Evolutionary conservation across 2,888 invertebrate genomes (phyloP).

Genomic region (Camponotus fellah): DNA sequence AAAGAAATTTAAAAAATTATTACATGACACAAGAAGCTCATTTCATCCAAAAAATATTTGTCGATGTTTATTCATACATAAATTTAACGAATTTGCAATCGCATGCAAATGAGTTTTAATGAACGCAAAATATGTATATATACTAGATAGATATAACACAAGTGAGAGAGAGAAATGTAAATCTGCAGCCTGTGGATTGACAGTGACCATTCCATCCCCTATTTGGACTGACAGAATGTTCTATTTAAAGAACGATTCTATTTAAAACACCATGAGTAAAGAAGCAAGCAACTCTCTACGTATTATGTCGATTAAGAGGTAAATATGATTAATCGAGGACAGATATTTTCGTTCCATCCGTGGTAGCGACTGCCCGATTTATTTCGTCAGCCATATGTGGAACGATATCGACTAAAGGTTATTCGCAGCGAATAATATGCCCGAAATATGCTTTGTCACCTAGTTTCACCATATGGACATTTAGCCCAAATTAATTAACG

Average conservation of each 20-base stretch:
- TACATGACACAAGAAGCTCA: neutral
- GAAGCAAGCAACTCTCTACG: slow-evolving; percentile 27
- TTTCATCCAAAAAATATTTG: neutral
- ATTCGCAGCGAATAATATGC: slow-evolving; percentile 22
- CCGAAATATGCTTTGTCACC: slow-evolving; percentile 40
- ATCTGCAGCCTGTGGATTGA: neutral
- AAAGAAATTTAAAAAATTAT: neutral
- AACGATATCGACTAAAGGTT: slow-evolving; percentile 39
- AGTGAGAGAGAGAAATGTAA: neutral
- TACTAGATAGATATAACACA: neutral
- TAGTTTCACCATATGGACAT: slow-evolving; percentile 9
- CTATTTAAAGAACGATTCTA: slow-evolving; percentile 31
- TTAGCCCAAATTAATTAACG: slow-evolving; percentile 35
- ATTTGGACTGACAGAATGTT: slow-evolving; percentile 1
- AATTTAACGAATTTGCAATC: slow-evolving; percentile 1
- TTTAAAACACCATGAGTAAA: slow-evolving; percentile 43
- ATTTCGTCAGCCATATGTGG: slow-evolving; percentile 34
- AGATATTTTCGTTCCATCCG: slow-evolving; percentile 44
- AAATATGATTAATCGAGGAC: slow-evolving; percentile 68
- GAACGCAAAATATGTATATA: neutral
- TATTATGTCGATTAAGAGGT: slow-evolving; percentile 73
- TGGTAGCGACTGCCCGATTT: slow-evolving; percentile 49
- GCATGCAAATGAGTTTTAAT: neutral
- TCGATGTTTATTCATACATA: neutral
- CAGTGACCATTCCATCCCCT: neutral